Conservation (phyloP, 2,113 vertebrate genomes). For the Rallus limicola region DNA sequence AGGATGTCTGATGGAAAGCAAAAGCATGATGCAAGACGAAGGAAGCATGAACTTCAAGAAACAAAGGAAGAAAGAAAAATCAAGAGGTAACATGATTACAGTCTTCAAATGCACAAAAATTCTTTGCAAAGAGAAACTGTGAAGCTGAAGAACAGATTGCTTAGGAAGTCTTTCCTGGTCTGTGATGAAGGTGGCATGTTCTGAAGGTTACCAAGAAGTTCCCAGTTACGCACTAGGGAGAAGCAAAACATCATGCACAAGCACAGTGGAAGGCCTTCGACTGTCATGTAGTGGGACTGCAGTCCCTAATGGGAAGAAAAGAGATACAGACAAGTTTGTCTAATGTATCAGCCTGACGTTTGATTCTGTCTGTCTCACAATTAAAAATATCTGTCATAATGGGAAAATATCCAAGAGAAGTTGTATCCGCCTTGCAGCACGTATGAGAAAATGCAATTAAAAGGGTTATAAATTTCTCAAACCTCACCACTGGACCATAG, state of each 20-base stretch:
- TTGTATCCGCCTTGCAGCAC: neutral
- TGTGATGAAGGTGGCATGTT: neutral
- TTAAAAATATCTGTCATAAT: neutral
- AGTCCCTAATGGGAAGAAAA: neutral
- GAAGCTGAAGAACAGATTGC: neutral
- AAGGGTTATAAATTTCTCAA: neutral
- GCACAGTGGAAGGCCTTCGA: neutral
- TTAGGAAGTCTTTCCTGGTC: neutral
- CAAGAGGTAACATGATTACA: neutral
- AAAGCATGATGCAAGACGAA: neutral
- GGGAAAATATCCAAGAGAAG: neutral
- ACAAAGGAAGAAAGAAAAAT: neutral
- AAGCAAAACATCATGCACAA: neutral
- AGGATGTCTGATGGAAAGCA: neutral
- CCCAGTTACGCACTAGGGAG: neutral
- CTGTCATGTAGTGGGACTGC: neutral
- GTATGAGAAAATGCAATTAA: neutral
- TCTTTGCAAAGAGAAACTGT: neutral
- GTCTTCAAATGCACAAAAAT: neutral
- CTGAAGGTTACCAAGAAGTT: neutral
- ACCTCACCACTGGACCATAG: neutral
- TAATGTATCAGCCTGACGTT: neutral
- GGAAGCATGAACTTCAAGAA: neutral
- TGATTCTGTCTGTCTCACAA: neutral
- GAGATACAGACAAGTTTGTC: fast-evolving